Evolutionary conservation across 2,888 invertebrate genomes (phyloP), one percentile per base, ranked within the genome.

Genomic region (Andrena haemorrhoa): DNA sequence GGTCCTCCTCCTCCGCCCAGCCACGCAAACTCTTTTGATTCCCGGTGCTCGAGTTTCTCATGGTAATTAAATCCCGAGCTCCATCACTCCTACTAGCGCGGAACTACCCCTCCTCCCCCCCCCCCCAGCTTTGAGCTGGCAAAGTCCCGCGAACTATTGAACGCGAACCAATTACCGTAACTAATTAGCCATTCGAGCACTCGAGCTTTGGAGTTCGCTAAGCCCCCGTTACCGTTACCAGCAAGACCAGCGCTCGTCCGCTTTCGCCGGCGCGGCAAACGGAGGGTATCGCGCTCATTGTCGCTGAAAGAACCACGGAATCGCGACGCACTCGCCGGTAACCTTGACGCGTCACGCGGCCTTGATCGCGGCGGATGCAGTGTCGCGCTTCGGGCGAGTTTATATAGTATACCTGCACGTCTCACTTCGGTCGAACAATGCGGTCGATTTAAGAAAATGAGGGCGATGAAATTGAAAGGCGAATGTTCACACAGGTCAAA

Each of bases 101-200:
- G 16, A 41, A 41, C 41, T 53, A 49, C 58, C 64, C 41, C 51
- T 29, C 26, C n/a, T 35, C 16, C 51, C 47, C 29, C 61, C 75
- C 49, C 12, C 23, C 71, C 61, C 83, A 81, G 88, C 88, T 88
- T 86, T 88, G 86, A 86, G 85, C 79, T 87, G 41, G 80, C 79
- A 85, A 85, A 88, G 86, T 88, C 81, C 79, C 56, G 79, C 75
- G 75, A 88, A 88, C 89, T 88, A 89, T 88, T 88, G 88, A 88
- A 88, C 87, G 82, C 76, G 84, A 87, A 86, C 86, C 88, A 88
- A 88, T 88, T 88, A 87, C 87, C 83, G 86, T 89, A 87, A 87
- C 89, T 88, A 88, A 88, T 88, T 88, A 89, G 81, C 86, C 82
- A 87, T 86, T 88, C 87, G 84, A 76, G 84, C 75, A 75, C 73